Evolutionary conservation across 2,888 invertebrate species (phyloP).

Genomic region (Acanthoscelides obtectus): DNA sequence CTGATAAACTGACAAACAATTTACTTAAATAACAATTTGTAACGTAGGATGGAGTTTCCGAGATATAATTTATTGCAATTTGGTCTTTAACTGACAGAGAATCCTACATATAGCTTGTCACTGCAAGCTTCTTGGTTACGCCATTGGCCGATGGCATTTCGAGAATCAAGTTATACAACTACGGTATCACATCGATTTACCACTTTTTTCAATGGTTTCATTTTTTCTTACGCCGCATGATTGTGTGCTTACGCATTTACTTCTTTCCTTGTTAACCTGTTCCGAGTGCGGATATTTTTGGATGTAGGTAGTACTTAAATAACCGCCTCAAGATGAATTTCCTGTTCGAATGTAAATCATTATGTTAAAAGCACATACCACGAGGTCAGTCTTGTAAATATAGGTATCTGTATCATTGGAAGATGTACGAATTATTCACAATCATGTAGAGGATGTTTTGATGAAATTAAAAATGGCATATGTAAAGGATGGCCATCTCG

Average conservation of each 20-base stretch:
- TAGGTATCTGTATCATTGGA: not conserved
- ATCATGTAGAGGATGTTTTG: no score
- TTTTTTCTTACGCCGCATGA: not conserved
- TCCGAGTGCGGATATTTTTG: not conserved
- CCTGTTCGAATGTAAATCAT: not conserved
- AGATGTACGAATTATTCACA: no score
- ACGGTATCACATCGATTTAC: not conserved
- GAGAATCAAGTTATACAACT: not conserved
- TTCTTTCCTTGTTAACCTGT: not conserved
- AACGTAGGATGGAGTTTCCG: no score
- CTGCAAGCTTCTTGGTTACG: not conserved
- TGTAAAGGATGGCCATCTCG: no score
- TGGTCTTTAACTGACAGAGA: no score
- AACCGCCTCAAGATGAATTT: not conserved
- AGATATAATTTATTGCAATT: no score
- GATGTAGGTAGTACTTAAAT: not conserved
- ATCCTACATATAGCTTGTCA: no score
- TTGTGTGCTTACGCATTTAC: not conserved
- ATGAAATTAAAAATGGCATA: no score
- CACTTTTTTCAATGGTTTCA: not conserved
- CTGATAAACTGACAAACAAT: no score
- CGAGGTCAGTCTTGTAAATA: not conserved
- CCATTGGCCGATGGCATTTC: not conserved
- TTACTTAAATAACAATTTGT: no score
- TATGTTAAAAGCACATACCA: not conserved